Percentiles rank a stretch among this genome's conserved stretches.
These are phyloP conservation scores for Cochlearius cochlearius DNA, from an alignment of 2,113 vertebrate species.

Conservation along the genomic window DNA sequence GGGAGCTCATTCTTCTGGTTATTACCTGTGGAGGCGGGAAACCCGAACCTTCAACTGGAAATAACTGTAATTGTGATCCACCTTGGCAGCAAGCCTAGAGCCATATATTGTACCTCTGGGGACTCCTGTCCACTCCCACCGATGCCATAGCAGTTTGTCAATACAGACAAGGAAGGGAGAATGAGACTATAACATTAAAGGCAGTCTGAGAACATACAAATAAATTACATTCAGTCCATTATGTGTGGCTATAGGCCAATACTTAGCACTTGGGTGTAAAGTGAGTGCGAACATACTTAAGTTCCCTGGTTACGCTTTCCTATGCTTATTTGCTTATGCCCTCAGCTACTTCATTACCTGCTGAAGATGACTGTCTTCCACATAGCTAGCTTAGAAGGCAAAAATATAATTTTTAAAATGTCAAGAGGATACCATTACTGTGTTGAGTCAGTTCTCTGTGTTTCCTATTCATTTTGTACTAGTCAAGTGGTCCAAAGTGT, in stretches of 20 bases:
- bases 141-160: conserved; percentile 6
- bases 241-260: neutral
- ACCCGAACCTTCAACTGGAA: conserved; percentile 5
- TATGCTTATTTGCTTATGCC: neutral
- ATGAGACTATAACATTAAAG: neutral
- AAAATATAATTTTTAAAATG: neutral
- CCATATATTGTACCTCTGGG: neutral
- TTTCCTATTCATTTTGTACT: neutral
- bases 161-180: conserved; percentile 11
- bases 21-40: conserved; percentile 5
- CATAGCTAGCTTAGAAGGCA: neutral
- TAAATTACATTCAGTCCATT: neutral
- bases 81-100: neutral
- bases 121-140: neutral
- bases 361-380: neutral
- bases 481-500: neutral
- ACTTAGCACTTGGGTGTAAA: neutral
- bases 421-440: neutral
- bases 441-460: neutral
- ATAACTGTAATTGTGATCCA: neutral
- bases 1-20: neutral
- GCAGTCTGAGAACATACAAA: neutral
- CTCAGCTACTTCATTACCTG: neutral
- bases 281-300: neutral
- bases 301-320: neutral